Conservation (phyloP, 2,113 vertebrate genomes). For the Alethe castanea region DNA sequence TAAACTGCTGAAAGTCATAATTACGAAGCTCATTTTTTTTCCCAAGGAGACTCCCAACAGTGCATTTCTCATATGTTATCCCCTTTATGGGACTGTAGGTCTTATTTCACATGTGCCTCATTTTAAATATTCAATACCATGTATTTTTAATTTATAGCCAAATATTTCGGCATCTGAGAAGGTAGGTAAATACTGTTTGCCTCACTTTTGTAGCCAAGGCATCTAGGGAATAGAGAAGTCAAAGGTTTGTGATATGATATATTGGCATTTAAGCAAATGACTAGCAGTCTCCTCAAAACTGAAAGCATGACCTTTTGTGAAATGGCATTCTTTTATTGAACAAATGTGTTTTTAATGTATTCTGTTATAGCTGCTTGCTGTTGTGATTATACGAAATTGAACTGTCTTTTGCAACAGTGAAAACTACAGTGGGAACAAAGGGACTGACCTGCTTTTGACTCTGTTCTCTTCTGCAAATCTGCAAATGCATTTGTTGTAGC, state of each 20-base stretch:
- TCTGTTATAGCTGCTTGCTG: constrained; percentile 37
- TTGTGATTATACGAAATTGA: neutral
- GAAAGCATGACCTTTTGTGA: constrained; percentile 47
- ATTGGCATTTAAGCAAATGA: constrained; percentile 41
- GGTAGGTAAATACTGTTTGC: neutral
- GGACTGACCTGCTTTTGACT: neutral
- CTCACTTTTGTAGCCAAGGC: neutral
- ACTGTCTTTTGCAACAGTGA: neutral
- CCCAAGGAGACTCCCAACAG: neutral
- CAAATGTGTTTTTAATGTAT: constrained; percentile 33
- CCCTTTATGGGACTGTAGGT: neutral
- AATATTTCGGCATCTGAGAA: neutral
- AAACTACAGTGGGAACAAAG: neutral
- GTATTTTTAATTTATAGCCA: neutral
- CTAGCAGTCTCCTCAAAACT: constrained; percentile 14
- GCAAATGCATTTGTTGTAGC: neutral
- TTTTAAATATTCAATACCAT: neutral
- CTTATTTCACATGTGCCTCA: neutral
- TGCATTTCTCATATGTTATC: neutral
- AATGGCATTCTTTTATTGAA: constrained; percentile 42
- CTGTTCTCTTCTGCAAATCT: neutral
- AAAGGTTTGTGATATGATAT: neutral
- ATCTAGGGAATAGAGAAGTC: neutral
- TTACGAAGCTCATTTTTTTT: neutral
- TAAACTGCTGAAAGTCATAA: neutral